phyloP scores from a whole-genome alignment of 2,888 invertebrate species.

The Cephus sareptanus region DNA sequence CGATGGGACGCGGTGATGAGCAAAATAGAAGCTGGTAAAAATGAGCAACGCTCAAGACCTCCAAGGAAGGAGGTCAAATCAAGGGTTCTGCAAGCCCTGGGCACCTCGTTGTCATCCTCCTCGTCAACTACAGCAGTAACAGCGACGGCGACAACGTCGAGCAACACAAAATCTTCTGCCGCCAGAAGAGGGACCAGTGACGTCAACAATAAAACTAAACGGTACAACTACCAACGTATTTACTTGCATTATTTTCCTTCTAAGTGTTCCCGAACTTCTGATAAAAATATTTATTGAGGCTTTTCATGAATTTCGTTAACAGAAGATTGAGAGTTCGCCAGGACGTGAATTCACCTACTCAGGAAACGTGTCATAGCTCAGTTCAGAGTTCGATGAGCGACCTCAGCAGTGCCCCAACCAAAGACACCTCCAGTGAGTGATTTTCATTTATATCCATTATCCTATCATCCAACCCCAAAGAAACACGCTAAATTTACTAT shows the following conservation, averaged over 20 bases:
- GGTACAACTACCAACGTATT: neutral
- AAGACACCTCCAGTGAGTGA: slow-evolving; percentile 57
- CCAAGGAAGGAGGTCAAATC: slow-evolving; percentile 89
- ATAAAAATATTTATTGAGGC: neutral
- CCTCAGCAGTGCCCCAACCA: slow-evolving; percentile 59
- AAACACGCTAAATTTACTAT: neutral
- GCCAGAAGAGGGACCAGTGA: slow-evolving; percentile 37
- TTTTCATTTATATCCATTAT: neutral
- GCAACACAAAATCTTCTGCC: slow-evolving; percentile 25
- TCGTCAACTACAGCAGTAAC: slow-evolving; percentile 30
- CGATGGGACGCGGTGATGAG: slow-evolving; percentile 89
- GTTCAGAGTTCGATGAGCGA: slow-evolving; percentile 63
- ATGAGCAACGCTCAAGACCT: slow-evolving; percentile 77
- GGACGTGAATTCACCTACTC: slow-evolving; percentile 56
- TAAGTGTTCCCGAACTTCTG: neutral
- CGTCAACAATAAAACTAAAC: slow-evolving; percentile 53
- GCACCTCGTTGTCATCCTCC: slow-evolving; percentile 41
- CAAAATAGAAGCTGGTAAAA: slow-evolving; percentile 79
- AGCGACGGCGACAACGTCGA: slow-evolving; percentile 26
- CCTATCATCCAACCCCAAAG: neutral
- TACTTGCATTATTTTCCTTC: neutral
- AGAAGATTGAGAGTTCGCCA: slow-evolving; percentile 57
- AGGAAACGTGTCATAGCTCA: slow-evolving; percentile 62
- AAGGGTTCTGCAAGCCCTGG: slow-evolving; percentile 70
- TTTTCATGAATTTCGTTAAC: slow-evolving; percentile 8